These are phyloP conservation scores for Trachurus trachurus DNA, from an alignment of 2,797 vertebrate species.

Conservation along the genomic window DNA sequence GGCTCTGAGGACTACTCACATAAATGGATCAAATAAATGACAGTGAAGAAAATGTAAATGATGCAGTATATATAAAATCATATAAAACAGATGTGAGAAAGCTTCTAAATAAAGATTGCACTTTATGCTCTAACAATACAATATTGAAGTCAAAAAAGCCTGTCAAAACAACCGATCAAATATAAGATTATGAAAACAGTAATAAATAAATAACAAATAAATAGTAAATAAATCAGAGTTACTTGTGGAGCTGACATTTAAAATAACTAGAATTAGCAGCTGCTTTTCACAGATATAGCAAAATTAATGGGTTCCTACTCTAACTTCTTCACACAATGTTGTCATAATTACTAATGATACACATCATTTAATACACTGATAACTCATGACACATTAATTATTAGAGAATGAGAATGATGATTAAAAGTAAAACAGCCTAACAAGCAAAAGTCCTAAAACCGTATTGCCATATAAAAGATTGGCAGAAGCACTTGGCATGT, in stretches of 20 bases:
- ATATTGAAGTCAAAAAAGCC: slow-evolving; percentile 15
- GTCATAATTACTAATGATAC: slow-evolving; percentile 25
- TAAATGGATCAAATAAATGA: slow-evolving; percentile 33
- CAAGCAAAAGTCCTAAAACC: slow-evolving; percentile 52
- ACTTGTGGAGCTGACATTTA: background rate
- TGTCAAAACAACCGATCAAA: slow-evolving; percentile 24
- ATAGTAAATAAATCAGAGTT: slow-evolving; percentile 18
- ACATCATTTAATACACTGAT: slow-evolving; percentile 14
- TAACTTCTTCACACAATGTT: slow-evolving; percentile 16
- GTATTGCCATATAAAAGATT: slow-evolving; percentile 77
- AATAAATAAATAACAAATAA: slow-evolving; percentile 31
- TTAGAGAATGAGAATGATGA: slow-evolving; percentile 1
- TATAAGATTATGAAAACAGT: slow-evolving; percentile 34
- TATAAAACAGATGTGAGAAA: slow-evolving; percentile 60
- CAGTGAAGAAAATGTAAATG: slow-evolving; percentile 17
- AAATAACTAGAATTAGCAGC: slow-evolving; percentile 16
- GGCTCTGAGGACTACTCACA: slow-evolving; percentile 26
- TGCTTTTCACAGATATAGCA: slow-evolving; percentile 39
- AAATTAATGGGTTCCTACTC: background rate
- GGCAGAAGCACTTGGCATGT: slow-evolving; percentile 81
- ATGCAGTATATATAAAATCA: slow-evolving; percentile 49
- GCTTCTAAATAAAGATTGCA: slow-evolving; percentile 48
- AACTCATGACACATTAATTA: slow-evolving; percentile 16
- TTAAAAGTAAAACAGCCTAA: slow-evolving; percentile 24
- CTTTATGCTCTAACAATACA: slow-evolving; percentile 36